Conservation (phyloP, 1,140 invertebrate genomes). For the Papilio xuthus region DNA sequence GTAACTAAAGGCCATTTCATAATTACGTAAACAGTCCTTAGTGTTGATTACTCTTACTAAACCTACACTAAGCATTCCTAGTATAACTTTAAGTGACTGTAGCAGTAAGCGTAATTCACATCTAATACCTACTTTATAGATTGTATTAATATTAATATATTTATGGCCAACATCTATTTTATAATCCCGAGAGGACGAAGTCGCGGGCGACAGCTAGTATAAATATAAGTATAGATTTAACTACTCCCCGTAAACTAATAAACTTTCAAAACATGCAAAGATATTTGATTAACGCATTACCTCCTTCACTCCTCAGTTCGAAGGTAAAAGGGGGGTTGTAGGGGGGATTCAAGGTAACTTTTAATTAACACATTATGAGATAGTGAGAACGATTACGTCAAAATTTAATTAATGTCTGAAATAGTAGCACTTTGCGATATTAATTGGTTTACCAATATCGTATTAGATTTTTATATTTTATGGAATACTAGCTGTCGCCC, state of each 20-base stretch:
- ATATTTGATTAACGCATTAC: slow-evolving; percentile 22
- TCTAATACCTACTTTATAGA: no score
- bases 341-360: slow-evolving; percentile 16
- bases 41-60: no score
- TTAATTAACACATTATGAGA: slow-evolving; percentile 25
- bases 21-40: no score
- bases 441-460: neutral
- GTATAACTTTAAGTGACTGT: no score
- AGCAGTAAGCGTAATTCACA: no score
- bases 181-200: no score
- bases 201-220: no score
- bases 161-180: no score
- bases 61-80: no score
- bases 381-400: slow-evolving; percentile 15
- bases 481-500: no score
- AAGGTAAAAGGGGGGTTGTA: neutral
- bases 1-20: no score
- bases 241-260: neutral
- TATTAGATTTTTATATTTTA: neutral
- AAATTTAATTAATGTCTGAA: slow-evolving; percentile 21
- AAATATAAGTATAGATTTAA: neutral
- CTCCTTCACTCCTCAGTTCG: neutral
- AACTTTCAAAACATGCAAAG: slow-evolving; percentile 11
- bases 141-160: no score
- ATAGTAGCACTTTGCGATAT: neutral